A percentile compares a stretch with the other conserved stretches of the same genome.
Evolutionary conservation across 2,888 invertebrate species (phyloP).

Genomic region (Arrhopalites spinosus): DNA sequence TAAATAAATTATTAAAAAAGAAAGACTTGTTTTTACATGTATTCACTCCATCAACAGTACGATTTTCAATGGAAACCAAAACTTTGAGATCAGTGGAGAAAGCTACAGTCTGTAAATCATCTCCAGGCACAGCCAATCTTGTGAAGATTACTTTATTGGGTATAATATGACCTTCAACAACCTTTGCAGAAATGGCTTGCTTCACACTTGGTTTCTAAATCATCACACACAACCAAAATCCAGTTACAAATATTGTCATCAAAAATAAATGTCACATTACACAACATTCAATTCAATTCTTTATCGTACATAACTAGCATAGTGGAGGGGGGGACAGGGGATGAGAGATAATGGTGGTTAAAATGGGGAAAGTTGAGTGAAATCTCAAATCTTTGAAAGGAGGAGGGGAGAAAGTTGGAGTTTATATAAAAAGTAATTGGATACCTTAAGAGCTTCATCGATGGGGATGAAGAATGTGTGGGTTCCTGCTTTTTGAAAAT

Average conservation of each 20-base stretch:
- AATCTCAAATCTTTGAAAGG: too few species aligned
- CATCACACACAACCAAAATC: neutral
- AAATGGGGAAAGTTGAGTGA: too few species aligned
- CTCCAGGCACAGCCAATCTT: constrained; percentile 68
- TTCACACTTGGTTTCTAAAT: constrained; percentile 30
- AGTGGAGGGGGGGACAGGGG: too few species aligned
- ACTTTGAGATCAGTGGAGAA: constrained; percentile 52
- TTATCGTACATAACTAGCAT: too few species aligned
- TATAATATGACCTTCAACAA: constrained; percentile 85
- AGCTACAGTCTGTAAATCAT: constrained; percentile 70
- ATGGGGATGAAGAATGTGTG: constrained; percentile 90
- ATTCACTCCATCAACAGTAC: constrained; percentile 42
- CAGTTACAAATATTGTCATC: neutral
- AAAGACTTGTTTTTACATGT: constrained; percentile 40
- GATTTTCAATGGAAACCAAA: constrained; percentile 50
- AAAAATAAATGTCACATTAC: neutral
- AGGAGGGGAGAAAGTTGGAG: neutral
- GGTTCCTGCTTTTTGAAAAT: constrained; percentile 77
- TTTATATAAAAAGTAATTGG: neutral
- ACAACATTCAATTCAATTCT: too few species aligned
- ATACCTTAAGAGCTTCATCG: constrained; percentile 84
- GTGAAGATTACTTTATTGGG: constrained; percentile 80
- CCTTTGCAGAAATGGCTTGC: constrained; percentile 25
- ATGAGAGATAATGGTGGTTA: too few species aligned
- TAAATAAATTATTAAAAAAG: neutral